Conservation (phyloP, 2,888 invertebrate genomes). For the Drosophila subquinaria region DNA sequence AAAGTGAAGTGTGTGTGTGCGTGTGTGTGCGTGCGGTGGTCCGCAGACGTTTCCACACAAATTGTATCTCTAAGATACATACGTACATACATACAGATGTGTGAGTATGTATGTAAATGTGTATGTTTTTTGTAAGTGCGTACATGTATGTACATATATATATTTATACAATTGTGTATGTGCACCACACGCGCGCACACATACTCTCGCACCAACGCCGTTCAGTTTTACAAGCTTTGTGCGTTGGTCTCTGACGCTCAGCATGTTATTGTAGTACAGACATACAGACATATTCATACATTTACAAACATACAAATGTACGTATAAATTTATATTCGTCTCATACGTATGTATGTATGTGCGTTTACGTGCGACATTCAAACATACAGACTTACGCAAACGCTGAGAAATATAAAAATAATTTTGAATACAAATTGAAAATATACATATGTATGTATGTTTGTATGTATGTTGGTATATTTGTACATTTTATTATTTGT, state of each 20-base stretch:
- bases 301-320: slow-evolving; percentile 11
- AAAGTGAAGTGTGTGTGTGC: not conserved
- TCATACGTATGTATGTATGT: not conserved
- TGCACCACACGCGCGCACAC: slow-evolving; percentile 17
- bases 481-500: slow-evolving; percentile 5
- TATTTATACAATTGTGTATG: slow-evolving; percentile 11
- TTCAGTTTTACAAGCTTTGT: slow-evolving; percentile 63
- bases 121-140: slow-evolving; percentile 18
- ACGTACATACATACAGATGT: slow-evolving; percentile 1
- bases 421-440: slow-evolving; percentile 41
- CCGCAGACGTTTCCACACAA: slow-evolving; percentile 45
- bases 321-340: not conserved
- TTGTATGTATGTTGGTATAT: not conserved
- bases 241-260: slow-evolving; percentile 62
- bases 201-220: slow-evolving; percentile 11
- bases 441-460: slow-evolving; percentile 19
- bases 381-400: slow-evolving; percentile 42
- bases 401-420: slow-evolving; percentile 65
- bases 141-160: slow-evolving; percentile 11
- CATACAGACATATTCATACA: slow-evolving; percentile 16
- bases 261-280: slow-evolving; percentile 24
- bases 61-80: slow-evolving; percentile 49
- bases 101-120: slow-evolving; percentile 6
- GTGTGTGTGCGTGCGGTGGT: slow-evolving; percentile 33
- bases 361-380: slow-evolving; percentile 37